These are phyloP conservation scores for Stigmatopora nigra DNA, from an alignment of 2,113 vertebrate genomes.

Conservation along the genomic window DNA sequence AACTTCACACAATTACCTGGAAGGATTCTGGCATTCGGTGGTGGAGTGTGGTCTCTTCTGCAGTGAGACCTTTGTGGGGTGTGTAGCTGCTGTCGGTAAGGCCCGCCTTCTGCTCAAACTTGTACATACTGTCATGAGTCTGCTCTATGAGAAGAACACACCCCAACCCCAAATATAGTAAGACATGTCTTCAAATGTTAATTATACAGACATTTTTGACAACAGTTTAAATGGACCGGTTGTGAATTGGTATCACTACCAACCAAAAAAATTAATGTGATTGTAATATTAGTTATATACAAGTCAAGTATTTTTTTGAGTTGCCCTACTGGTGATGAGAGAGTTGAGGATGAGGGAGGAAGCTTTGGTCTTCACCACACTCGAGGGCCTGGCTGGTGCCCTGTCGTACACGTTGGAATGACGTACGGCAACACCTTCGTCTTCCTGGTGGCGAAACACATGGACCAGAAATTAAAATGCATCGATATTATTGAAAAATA, in stretches of 20 bases:
- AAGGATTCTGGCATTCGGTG: slow-evolving; percentile 84
- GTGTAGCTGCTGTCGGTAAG: slow-evolving; percentile 86
- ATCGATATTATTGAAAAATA: neutral
- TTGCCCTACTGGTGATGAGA: slow-evolving; percentile 88
- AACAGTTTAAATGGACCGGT: too few species aligned
- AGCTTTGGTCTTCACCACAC: slow-evolving; percentile 90
- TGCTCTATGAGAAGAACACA: slow-evolving; percentile 70
- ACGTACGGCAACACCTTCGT: slow-evolving; percentile 64
- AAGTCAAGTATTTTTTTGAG: too few species aligned
- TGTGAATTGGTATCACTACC: too few species aligned
- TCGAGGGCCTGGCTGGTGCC: slow-evolving; percentile 53
- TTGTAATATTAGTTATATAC: too few species aligned
- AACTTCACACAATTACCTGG: slow-evolving; percentile 70
- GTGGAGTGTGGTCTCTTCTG: slow-evolving; percentile 86
- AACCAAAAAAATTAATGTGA: too few species aligned
- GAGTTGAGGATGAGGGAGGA: slow-evolving; percentile 88
- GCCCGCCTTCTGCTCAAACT: slow-evolving; percentile 88
- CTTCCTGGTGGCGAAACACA: slow-evolving; percentile 64
- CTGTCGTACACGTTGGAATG: slow-evolving; percentile 40
- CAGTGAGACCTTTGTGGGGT: slow-evolving; percentile 90
- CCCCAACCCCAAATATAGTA: neutral
- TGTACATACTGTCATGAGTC: slow-evolving; percentile 89
- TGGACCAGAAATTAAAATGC: neutral
- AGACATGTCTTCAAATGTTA: neutral
- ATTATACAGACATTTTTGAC: neutral